Evolutionary conservation across 2,888 invertebrate genomes (phyloP), one percentile per base, ranked within the genome.

Genomic region (Sussaba pulchella): DNA sequence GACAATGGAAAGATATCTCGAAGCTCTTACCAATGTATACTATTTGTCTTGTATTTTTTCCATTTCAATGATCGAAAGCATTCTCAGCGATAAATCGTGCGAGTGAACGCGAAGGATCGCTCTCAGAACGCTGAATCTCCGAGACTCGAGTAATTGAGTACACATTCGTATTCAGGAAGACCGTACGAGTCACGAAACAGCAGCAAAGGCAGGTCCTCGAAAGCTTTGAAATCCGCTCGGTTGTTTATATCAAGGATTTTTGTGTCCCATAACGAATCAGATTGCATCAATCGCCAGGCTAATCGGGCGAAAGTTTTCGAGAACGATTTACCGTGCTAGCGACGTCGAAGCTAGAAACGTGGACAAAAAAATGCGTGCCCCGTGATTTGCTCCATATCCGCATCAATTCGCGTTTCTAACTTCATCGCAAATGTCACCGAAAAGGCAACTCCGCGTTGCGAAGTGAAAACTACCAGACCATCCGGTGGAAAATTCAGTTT

Each of bases 201-300:
- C 24, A 50, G 39, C 54, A 67, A 72, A 61, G 52, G 52, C 41
- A 57, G 36, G 50, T 9, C 41, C 67, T 78, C 59, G 61, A 45
- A 39, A 66, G 72, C 66, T 77, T 21, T 52, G 45, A 70, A 78
- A 66, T 76, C 43, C 75, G 57, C 63, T 74, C 54, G 19, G 24
- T 69, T 47, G 52, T 24, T 24, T 50, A 36, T 69, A 59, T 47
- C 57, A n/a, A n/a, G 59, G 47, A 64, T 43, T 21, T 64, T 36
- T 59, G 41, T 21, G 36, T 43, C 19, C 54, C 59, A 59, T 67
- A 75, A 75, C 70, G 75, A 70, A 83, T 81, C 74, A 81, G 61
- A 71, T 54, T 78, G 78, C 81, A 76, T 78, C 82, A 81, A 83
- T 83, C 78, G 72, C 78, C 31, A 71, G 57, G 75, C 64, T 78